Conservation (phyloP, 2,888 invertebrate genomes). For the Notodonta dromedarius region DNA sequence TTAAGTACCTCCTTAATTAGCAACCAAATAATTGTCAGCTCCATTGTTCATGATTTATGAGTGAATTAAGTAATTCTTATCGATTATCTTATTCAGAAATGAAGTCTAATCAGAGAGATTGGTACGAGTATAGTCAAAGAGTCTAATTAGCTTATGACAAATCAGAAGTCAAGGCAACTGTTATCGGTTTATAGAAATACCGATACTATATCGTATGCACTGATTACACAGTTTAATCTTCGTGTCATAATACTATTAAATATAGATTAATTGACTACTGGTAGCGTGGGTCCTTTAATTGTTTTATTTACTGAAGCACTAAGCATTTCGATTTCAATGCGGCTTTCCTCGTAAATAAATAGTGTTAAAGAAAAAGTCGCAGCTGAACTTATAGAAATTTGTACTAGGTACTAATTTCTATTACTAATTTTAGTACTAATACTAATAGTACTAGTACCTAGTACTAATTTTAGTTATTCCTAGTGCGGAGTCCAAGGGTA, state of each 20-base stretch:
- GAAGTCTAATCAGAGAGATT: no score
- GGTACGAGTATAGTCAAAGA: no score
- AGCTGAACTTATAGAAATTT: no score
- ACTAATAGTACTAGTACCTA: no score
- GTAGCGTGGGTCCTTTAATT: background rate
- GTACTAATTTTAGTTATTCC: no score
- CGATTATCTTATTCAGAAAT: constrained; percentile 20
- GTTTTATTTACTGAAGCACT: background rate
- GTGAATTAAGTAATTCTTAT: constrained; percentile 7
- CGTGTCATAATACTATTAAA: background rate
- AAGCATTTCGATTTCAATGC: background rate
- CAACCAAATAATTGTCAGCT: no score
- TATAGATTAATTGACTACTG: background rate
- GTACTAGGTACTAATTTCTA: no score
- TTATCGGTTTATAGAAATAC: constrained; percentile 17
- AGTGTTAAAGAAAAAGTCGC: no score
- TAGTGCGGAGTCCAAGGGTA: no score
- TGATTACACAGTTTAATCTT: constrained; percentile 7
- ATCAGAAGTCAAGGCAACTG: constrained; percentile 23
- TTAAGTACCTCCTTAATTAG: no score
- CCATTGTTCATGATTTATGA: background rate
- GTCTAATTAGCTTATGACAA: constrained; percentile 14
- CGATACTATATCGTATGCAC: constrained; percentile 7
- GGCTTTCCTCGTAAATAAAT: background rate
- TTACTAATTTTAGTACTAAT: no score